These are phyloP conservation scores for Criorhina ranunculi DNA, from an alignment of 2,888 invertebrate genomes.

Conservation along the genomic window DNA sequence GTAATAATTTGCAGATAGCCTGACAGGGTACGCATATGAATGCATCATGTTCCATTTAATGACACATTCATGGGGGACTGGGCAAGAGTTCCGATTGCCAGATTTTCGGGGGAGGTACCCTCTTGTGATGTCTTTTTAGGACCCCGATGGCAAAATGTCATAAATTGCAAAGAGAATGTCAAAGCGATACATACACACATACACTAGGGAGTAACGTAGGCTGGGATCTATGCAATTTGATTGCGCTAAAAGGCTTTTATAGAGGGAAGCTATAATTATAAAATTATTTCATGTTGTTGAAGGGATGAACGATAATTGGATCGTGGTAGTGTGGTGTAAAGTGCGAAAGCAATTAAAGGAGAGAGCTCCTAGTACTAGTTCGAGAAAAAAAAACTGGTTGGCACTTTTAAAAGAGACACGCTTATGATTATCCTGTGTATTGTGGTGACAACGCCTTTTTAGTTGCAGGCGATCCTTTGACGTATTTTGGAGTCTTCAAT, in stretches of 20 bases:
- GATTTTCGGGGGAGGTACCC: constrained; percentile 63
- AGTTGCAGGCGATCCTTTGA: too few relatives aligned
- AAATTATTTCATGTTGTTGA: constrained; percentile 58
- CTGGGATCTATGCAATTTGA: constrained; percentile 29
- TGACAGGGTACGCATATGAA: constrained; percentile 27
- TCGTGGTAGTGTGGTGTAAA: neutral
- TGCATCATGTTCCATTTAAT: constrained; percentile 48
- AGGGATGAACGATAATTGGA: constrained; percentile 32
- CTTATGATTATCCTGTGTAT: too few relatives aligned
- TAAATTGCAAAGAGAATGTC: constrained; percentile 66
- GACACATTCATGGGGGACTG: constrained; percentile 40
- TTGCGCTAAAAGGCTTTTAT: constrained; percentile 70
- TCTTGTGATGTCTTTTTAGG: constrained; percentile 55
- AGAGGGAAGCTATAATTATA: constrained; percentile 58
- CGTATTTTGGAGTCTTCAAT: too few relatives aligned
- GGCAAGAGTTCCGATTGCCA: constrained; percentile 15
- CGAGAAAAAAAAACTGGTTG: too few relatives aligned
- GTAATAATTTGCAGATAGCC: constrained; percentile 75
- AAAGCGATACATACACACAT: constrained; percentile 1
- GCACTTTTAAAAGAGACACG: too few relatives aligned
- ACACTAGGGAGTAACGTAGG: neutral
- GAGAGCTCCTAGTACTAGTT: too few relatives aligned
- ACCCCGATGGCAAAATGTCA: constrained; percentile 55
- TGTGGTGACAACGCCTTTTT: too few relatives aligned
- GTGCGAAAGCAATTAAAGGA: too few relatives aligned